Conservation (phyloP, 2,113 vertebrate species). For the Ptychochromis oligacanthus region DNA sequence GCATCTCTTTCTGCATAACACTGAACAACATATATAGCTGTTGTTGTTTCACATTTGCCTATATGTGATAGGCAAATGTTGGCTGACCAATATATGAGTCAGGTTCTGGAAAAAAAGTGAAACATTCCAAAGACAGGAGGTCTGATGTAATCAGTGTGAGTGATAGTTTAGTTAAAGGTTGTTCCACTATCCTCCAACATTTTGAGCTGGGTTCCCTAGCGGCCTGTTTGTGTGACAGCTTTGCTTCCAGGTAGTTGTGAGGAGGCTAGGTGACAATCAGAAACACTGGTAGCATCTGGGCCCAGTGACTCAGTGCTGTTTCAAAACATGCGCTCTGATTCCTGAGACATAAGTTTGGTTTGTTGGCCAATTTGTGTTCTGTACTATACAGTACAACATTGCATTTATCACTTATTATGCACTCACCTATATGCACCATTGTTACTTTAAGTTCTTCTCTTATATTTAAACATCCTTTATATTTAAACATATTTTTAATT, state of each 20-base stretch:
- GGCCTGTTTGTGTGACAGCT: too few species aligned
- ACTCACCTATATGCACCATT: neutral
- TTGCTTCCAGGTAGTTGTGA: too few species aligned
- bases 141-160: neutral
- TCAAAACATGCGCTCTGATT: neutral
- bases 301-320: neutral
- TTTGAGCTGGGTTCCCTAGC: neutral
- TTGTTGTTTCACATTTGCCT: too few species aligned
- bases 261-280: too few species aligned
- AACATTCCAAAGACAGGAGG: conserved; percentile 20
- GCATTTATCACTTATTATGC: neutral
- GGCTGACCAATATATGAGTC: too few species aligned
- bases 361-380: neutral
- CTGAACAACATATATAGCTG: too few species aligned
- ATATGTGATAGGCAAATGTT: too few species aligned
- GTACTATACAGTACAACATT: neutral
- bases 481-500: neutral
- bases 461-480: neutral
- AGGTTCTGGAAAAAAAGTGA: neutral
- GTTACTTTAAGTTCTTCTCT: neutral
- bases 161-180: conserved; percentile 5
- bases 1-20: too few species aligned
- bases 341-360: neutral
- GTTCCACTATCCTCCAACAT: neutral
- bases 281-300: neutral